Percentiles rank a stretch among this genome's conserved stretches.
These are phyloP conservation scores for Lacerta viridis DNA, from an alignment of 2,797 vertebrate species.

Conservation along the genomic window DNA sequence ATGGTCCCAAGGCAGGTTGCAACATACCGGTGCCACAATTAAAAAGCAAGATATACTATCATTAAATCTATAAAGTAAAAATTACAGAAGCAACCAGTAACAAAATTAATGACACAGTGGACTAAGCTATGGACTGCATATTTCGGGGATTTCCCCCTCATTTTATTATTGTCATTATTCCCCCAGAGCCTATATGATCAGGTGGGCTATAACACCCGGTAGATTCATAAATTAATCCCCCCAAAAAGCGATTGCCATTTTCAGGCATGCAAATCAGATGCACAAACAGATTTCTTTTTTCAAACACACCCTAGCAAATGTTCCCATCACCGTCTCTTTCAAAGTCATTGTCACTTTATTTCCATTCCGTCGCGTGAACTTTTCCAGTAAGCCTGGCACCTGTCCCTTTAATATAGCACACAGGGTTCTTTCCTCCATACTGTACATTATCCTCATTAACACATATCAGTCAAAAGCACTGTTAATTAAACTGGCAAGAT, in stretches of 20 bases:
- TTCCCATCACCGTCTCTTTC: constrained; percentile 36
- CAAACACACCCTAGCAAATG: constrained; percentile 37
- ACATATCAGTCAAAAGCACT: constrained; percentile 75
- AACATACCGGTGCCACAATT: no score
- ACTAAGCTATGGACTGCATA: constrained; percentile 1
- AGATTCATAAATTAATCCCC: constrained; percentile 23
- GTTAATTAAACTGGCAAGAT: constrained; percentile 72
- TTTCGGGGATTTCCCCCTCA: neutral
- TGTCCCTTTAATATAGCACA: constrained; percentile 77
- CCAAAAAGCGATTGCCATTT: constrained; percentile 32
- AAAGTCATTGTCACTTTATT: constrained; percentile 32
- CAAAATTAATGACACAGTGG: no score
- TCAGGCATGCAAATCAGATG: neutral
- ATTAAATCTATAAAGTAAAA: no score
- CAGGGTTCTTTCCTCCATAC: constrained; percentile 72
- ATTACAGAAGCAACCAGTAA: no score
- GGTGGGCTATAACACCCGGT: neutral
- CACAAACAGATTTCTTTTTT: constrained; percentile 42
- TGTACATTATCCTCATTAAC: constrained; percentile 77
- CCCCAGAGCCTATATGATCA: neutral
- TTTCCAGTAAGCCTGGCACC: constrained; percentile 71
- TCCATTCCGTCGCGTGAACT: constrained; percentile 67
- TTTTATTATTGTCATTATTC: neutral
- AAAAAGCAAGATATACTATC: no score
- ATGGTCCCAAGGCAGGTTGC: no score